Evolutionary conservation across 2,113 vertebrate species (phyloP), one percentile per base, ranked within the genome.

Genomic region (Caranx ignobilis): DNA sequence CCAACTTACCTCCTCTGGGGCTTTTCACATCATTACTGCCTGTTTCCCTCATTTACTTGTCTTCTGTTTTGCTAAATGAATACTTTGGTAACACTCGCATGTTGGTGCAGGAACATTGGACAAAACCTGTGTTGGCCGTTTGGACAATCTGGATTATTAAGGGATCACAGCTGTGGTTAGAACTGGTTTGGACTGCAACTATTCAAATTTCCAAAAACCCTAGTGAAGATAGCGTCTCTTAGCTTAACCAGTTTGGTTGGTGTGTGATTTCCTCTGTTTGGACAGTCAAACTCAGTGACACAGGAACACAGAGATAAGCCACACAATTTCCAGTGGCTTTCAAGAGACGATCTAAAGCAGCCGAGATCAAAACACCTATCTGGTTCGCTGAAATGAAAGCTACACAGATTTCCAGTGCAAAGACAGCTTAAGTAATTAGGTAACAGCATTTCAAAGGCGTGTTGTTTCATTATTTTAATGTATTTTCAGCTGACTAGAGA

Each of bases 21-120:
- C 34, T 70, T 77, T 71, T 79, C 43, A 81, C 66, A 72, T 78
- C 64, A 81, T 77, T 83, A 59, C 50, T 47, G 11, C 41, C 11
- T 13, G 18, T 73, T 74, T 64, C 31, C 59, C 62, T 48, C 55
- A 34, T 67, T 72, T 39, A 80, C 50, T 67, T 35, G 79, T 65
- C 70, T 31, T 65, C 43, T 67, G 26, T 63, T 70, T 56, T 34
- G 45, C 57, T 68, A 47, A 72, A 64, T 39, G 12, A 67, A 82
- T 47, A 76, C 43, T 57, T 68, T 59, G 31, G 57, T 35, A 65
- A 54, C 13, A 55, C 2, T 39, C 19, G 41, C 16, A 41, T 6
- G 12, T 69, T 54, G 19, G 43, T 19, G 45, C 2, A 67, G 31
- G 26, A 35, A 35, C n/a, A 8, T 71, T 50, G 19, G 41, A 21